Percentiles rank a stretch among this genome's conserved stretches.
phyloP scores from a whole-genome alignment of 2,113 vertebrate species.

The Glaucidium brasilianum region DNA sequence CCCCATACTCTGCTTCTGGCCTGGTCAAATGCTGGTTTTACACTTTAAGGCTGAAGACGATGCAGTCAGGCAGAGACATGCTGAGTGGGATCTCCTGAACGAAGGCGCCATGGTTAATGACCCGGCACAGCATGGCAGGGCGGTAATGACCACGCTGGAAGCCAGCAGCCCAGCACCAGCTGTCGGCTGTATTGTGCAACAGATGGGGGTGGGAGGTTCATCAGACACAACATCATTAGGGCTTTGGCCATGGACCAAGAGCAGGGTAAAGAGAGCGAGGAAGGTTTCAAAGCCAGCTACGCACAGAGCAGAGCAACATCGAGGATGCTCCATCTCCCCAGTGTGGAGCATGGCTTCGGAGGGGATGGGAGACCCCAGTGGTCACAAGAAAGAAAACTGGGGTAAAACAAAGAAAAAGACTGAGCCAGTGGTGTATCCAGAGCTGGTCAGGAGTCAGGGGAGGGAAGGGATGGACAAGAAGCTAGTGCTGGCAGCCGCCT shows the following conservation, averaged over 20 bases:
- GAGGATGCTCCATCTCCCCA: fast-evolving
- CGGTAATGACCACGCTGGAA: constrained; percentile 43
- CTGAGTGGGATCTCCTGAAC: constrained; percentile 17
- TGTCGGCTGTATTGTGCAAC: constrained; percentile 19
- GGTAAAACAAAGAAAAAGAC: not conserved
- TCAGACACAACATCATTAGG: constrained; percentile 51
- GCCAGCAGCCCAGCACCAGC: constrained; percentile 51
- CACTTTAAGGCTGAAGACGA: not conserved
- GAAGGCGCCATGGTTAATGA: constrained; percentile 14
- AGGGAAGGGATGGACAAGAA: not conserved
- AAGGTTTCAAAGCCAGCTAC: not conserved
- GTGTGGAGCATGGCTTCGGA: fast-evolving
- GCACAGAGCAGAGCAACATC: not conserved
- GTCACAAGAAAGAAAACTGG: not conserved
- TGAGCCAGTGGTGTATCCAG: not conserved
- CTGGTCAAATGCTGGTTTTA: not conserved
- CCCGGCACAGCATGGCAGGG: not conserved
- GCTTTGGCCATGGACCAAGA: constrained; percentile 24
- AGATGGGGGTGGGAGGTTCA: constrained; percentile 55
- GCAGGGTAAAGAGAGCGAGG: not conserved
- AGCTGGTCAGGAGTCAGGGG: not conserved
- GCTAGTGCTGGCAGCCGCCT: not conserved
- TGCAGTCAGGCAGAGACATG: not conserved
- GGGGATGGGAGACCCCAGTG: not conserved
- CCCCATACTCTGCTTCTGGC: not conserved